Conservation (phyloP, 2,113 vertebrate genomes). For the Petrocephalus zakoni region DNA sequence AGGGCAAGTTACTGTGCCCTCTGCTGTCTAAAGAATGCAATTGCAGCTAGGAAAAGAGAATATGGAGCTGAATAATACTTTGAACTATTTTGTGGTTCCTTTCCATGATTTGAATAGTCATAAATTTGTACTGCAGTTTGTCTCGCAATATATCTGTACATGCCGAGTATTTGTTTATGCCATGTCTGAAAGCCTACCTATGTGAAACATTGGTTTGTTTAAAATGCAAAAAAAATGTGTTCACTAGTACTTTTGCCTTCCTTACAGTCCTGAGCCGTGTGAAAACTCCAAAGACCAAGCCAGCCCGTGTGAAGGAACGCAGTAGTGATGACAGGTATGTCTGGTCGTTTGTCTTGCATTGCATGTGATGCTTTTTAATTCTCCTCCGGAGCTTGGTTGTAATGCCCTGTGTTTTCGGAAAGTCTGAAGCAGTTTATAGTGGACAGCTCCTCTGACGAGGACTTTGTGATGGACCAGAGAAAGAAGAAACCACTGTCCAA, state of each 20-base stretch:
- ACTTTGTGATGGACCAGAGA: constrained; percentile 50
- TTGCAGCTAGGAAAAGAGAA: neutral
- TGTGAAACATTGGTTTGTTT: neutral
- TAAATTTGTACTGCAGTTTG: neutral
- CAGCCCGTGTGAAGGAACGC: constrained; percentile 27
- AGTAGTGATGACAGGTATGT: constrained; percentile 53
- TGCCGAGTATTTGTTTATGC: neutral
- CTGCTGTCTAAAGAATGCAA: too few species aligned
- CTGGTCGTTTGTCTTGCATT: neutral
- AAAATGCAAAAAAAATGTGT: neutral
- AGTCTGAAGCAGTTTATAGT: constrained; percentile 61
- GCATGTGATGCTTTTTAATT: neutral
- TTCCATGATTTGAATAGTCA: neutral
- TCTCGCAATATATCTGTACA: neutral
- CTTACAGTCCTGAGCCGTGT: constrained; percentile 54
- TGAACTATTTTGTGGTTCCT: neutral
- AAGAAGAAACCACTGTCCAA: constrained; percentile 42
- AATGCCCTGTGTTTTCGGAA: neutral
- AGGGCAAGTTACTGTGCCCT: too few species aligned
- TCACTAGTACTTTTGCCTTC: neutral
- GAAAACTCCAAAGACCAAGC: constrained; percentile 55
- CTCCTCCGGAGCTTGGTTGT: neutral
- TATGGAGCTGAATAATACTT: neutral
- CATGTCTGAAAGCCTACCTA: neutral
- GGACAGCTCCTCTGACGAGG: constrained; percentile 56